phyloP scores from a whole-genome alignment of 2,113 vertebrate species.

The Chaetura pelagica region DNA sequence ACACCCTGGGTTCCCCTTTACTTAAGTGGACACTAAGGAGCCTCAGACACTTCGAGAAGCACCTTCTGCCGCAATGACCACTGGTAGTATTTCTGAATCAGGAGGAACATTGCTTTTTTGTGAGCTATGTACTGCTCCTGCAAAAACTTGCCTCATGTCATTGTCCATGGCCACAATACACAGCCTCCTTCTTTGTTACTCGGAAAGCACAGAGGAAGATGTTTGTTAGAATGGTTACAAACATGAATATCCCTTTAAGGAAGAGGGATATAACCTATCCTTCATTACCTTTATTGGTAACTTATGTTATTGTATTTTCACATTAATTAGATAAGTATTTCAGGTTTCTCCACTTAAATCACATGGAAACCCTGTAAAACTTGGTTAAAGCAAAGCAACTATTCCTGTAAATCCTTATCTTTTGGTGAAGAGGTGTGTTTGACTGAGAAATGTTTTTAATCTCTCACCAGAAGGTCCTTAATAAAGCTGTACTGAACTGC shows the following conservation, averaged over 20 bases:
- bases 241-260: not conserved
- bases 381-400: not conserved
- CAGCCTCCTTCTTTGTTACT: not conserved
- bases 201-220: not conserved
- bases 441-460: not conserved
- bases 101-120: not conserved
- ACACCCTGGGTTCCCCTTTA: not conserved
- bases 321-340: not conserved
- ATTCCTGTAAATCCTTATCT: not conserved
- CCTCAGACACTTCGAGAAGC: not conserved
- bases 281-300: not conserved
- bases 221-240: not conserved
- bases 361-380: not conserved
- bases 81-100: not conserved
- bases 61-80: not conserved
- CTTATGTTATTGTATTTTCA: not conserved
- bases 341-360: not conserved
- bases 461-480: not conserved
- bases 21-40: not conserved
- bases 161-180: fast-evolving
- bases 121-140: fast-evolving
- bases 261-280: not conserved
- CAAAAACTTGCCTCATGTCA: not conserved
- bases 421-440: not conserved
- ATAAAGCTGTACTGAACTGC: not conserved